Evolutionary conservation across 2,797 vertebrate genomes (phyloP).

Genomic region (Enteromius anoplus): DNA sequence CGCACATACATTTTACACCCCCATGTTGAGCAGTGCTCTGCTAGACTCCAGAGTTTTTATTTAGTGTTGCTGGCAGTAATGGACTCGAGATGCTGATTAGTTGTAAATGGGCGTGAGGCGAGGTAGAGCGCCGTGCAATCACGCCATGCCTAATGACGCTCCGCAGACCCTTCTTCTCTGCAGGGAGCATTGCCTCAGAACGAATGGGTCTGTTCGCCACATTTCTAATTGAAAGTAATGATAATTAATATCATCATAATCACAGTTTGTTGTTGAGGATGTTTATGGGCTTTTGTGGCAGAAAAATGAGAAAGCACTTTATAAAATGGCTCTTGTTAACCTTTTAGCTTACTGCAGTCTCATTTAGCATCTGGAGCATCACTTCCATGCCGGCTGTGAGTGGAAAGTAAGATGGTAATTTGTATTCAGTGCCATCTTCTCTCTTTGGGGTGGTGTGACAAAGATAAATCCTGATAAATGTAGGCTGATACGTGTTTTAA

Average conservation of each 20-base stretch:
- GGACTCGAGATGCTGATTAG: conserved; percentile 62
- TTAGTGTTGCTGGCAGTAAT: conserved; percentile 56
- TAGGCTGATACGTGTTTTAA: conserved; percentile 36
- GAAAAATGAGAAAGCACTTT: conserved; percentile 67
- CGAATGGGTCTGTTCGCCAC: conserved; percentile 71
- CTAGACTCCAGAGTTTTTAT: conserved; percentile 44
- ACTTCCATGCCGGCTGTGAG: conserved; percentile 12
- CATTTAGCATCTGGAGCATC: conserved; percentile 68
- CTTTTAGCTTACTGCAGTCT: conserved; percentile 66
- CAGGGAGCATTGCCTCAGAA: conserved; percentile 76
- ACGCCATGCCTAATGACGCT: conserved; percentile 75
- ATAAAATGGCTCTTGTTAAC: conserved; percentile 73
- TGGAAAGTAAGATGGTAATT: conserved; percentile 33
- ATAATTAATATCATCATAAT: conserved; percentile 83
- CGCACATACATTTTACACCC: conserved; percentile 45
- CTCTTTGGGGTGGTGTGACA: conserved; percentile 28
- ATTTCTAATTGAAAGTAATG: conserved; percentile 80
- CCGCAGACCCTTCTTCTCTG: conserved; percentile 67
- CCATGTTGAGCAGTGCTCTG: conserved; percentile 48
- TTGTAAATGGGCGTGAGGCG: conserved; percentile 57
- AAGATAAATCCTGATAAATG: conserved; percentile 50
- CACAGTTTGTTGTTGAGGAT: conserved; percentile 72
- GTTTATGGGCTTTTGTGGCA: conserved; percentile 71
- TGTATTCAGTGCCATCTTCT: conserved; percentile 34
- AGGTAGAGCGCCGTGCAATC: conserved; percentile 61